Evolutionary conservation across 2,797 vertebrate genomes (phyloP).

Genomic region (Cyclopterus lumpus): DNA sequence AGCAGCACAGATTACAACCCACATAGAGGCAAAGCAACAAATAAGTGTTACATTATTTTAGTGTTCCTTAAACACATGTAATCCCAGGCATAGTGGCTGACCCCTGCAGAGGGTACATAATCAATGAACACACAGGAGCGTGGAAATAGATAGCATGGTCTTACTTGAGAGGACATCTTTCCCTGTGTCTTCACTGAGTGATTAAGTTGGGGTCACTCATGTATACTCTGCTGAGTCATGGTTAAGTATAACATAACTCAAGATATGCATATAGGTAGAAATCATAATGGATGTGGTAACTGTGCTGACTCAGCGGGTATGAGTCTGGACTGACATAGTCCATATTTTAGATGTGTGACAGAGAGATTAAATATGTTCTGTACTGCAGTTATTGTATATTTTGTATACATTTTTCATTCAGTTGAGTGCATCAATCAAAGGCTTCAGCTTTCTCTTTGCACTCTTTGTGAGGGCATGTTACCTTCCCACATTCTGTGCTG

Average conservation of each 20-base stretch:
- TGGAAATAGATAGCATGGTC: constrained; percentile 32
- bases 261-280: background rate
- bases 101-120: constrained; percentile 43
- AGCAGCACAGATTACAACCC: background rate
- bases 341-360: background rate
- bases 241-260: constrained; percentile 8
- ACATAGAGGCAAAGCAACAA: background rate
- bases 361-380: background rate
- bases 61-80: constrained; percentile 25
- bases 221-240: constrained; percentile 17
- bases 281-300: background rate
- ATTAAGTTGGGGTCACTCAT: constrained; percentile 7
- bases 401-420: background rate
- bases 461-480: too few relatives aligned
- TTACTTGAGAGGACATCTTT: constrained; percentile 13
- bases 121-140: constrained; percentile 42
- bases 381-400: background rate
- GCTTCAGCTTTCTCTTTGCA: too few relatives aligned
- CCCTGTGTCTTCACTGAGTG: constrained; percentile 7
- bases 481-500: too few relatives aligned
- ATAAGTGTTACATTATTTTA: constrained; percentile 12
- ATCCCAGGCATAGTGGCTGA: constrained; percentile 20
- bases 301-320: background rate
- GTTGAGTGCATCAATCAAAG: background rate
- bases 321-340: constrained; percentile 1